Evolutionary conservation across 1,140 invertebrate species (phyloP), one percentile per base, ranked within the genome.

Genomic region (Zaprionus lachaisei): DNA sequence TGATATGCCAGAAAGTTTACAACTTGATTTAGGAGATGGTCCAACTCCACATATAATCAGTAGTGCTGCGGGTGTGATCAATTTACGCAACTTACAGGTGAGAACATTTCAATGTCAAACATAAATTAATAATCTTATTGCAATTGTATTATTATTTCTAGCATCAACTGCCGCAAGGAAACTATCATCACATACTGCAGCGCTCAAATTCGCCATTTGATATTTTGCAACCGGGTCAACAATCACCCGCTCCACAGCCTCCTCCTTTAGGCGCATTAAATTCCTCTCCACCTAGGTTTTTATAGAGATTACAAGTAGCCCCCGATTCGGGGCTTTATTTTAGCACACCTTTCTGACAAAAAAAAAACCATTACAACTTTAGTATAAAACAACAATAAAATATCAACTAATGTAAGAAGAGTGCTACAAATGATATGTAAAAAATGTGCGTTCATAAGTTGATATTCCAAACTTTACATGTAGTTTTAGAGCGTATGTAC

Each of bases 11-110:
- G 93, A 93, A 65, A 92, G 91, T 54, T 92, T 97, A 51, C 96
- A 96, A 77, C 93, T 97, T 74, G 97, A 97, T 93, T 94, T 97
- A 71, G 96, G 96, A 3, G 96, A 97, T 90, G 96, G 96, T 1
- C 94, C 95, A 2, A 95, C 95, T 41, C 84, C 84, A 17, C 96
- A 96, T 79, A 93, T 93, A 34, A 90, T 92, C 63, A 87, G 75
- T 57, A 82, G 56, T 64, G 86, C 77, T 28, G 62, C 77, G 22
- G 79, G 80, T 72, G 71, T 83, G 54, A 79, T 82, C 61, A 82
- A 77, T 67, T 70, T 92, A 51, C 89, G 91, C 20, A 86, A 84
- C 58, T 74, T 93, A 63, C 91, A 92, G 81, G 92, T 93, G 26
- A 73, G 70, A 57, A 20, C 41, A 15, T 15, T 47, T 9, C 34